Conservation (phyloP, 2,797 vertebrate species). For the Clarias platycephalus region DNA sequence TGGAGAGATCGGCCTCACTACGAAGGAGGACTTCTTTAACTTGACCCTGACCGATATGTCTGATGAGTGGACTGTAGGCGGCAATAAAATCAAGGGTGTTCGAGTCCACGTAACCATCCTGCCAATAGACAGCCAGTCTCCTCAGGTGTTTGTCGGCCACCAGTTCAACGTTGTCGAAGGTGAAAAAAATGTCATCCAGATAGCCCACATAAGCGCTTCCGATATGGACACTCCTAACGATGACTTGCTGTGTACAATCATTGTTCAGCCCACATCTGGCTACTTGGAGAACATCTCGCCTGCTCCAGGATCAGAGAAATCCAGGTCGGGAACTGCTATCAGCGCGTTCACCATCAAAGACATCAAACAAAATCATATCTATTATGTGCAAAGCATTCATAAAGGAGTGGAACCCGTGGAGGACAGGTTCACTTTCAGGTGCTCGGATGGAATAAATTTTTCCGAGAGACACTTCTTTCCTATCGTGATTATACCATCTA, state of each 20-base stretch:
- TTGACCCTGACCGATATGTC: slow-evolving; percentile 90
- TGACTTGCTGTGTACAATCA: slow-evolving; percentile 91
- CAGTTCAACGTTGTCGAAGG: slow-evolving; percentile 84
- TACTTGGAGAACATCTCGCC: slow-evolving; percentile 96
- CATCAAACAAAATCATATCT: slow-evolving; percentile 85
- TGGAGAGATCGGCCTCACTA: slow-evolving; percentile 86
- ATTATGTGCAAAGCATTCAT: slow-evolving; percentile 96
- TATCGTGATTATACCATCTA: slow-evolving; percentile 84
- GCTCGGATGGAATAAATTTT: slow-evolving; percentile 95
- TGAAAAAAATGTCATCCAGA: slow-evolving; percentile 80
- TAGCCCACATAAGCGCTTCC: slow-evolving; percentile 79
- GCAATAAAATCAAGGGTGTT: slow-evolving; percentile 83
- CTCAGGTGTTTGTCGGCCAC: slow-evolving; percentile 81
- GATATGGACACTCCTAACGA: slow-evolving; percentile 86
- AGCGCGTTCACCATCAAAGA: slow-evolving; percentile 96
- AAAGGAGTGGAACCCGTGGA: slow-evolving; percentile 90
- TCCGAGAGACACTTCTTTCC: slow-evolving; percentile 89
- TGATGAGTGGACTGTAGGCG: slow-evolving; percentile 87
- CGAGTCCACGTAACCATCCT: slow-evolving; percentile 92
- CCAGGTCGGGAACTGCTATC: slow-evolving; percentile 86
- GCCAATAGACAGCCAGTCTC: slow-evolving; percentile 89
- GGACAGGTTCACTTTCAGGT: slow-evolving; percentile 91
- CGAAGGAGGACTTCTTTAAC: slow-evolving; percentile 88
- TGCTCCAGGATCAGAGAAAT: slow-evolving; percentile 94
- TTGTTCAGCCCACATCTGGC: slow-evolving; percentile 87